Conservation (phyloP, 1,140 invertebrate species). For the Pogonus chalceus region DNA sequence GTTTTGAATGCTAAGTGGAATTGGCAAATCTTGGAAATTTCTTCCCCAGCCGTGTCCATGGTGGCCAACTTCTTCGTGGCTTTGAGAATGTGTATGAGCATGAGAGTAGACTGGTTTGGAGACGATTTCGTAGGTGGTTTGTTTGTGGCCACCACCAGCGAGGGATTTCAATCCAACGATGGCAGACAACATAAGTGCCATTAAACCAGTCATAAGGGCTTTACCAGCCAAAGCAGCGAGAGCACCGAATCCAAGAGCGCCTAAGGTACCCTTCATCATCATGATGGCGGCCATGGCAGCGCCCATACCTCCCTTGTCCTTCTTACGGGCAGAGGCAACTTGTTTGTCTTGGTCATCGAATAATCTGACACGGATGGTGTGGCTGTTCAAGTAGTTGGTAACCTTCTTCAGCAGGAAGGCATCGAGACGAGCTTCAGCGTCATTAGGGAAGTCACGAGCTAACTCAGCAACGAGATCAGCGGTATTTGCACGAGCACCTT, state of each 20-base stretch:
- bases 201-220: slow-evolving; percentile 69
- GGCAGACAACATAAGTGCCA: slow-evolving; percentile 66
- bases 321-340: slow-evolving; percentile 38
- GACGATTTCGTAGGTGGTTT: slow-evolving; percentile 74
- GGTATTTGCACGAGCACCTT: slow-evolving; percentile 42
- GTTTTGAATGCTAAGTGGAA: slow-evolving; percentile 31
- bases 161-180: slow-evolving; percentile 65
- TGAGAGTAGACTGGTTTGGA: slow-evolving; percentile 67
- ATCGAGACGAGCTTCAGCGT: slow-evolving; percentile 64
- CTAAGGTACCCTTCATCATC: slow-evolving; percentile 63
- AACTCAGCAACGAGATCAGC: slow-evolving; percentile 60
- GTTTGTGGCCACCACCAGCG: slow-evolving; percentile 53
- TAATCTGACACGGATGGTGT: slow-evolving; percentile 60
- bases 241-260: slow-evolving; percentile 63
- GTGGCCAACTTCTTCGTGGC: slow-evolving; percentile 52
- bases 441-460: slow-evolving; percentile 61
- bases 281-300: slow-evolving; percentile 46
- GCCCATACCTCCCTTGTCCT: slow-evolving; percentile 46
- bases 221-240: slow-evolving; percentile 71
- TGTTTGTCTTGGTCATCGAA: slow-evolving; percentile 52
- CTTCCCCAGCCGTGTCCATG: slow-evolving; percentile 42
- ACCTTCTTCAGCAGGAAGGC: slow-evolving; percentile 62
- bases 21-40: slow-evolving; percentile 27
- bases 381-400: slow-evolving; percentile 57
- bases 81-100: slow-evolving; percentile 58